phyloP scores from a whole-genome alignment of 2,797 vertebrate species.

The Pachyuromys duprasi region DNA sequence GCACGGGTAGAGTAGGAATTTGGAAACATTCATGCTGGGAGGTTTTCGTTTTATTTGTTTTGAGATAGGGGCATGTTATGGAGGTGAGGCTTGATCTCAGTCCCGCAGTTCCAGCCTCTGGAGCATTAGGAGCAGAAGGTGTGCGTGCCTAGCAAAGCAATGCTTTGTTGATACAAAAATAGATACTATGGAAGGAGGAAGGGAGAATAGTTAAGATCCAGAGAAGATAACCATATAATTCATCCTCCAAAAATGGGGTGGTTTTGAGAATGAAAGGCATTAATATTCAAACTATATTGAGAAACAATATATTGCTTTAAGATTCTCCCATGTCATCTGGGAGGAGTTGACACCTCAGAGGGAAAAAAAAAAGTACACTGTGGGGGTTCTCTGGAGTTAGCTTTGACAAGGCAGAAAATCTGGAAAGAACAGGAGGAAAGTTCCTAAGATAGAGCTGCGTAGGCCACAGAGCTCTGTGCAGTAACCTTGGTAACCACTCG shows the following conservation, averaged over 20 bases:
- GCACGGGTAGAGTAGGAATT: neutral
- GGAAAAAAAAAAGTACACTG: neutral
- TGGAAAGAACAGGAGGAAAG: neutral
- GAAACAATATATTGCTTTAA: neutral
- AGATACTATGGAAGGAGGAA: neutral
- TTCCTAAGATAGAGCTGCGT: neutral
- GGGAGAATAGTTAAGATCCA: neutral
- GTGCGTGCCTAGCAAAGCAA: neutral
- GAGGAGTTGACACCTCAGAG: neutral
- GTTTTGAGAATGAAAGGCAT: conserved; percentile 25
- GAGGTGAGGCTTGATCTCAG: neutral
- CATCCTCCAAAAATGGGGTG: neutral
- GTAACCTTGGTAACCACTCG: neutral
- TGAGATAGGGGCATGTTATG: neutral
- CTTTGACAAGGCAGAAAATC: neutral
- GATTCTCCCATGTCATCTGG: neutral
- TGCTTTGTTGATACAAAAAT: conserved; percentile 27
- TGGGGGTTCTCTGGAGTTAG: neutral
- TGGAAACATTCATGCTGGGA: neutral
- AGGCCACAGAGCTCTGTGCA: neutral
- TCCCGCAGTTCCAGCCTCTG: neutral
- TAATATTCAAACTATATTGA: neutral
- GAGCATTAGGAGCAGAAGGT: neutral
- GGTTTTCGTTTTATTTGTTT: neutral
- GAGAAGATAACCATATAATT: neutral